Conservation (phyloP, 2,113 vertebrate species). For the Puma concolor region DNA sequence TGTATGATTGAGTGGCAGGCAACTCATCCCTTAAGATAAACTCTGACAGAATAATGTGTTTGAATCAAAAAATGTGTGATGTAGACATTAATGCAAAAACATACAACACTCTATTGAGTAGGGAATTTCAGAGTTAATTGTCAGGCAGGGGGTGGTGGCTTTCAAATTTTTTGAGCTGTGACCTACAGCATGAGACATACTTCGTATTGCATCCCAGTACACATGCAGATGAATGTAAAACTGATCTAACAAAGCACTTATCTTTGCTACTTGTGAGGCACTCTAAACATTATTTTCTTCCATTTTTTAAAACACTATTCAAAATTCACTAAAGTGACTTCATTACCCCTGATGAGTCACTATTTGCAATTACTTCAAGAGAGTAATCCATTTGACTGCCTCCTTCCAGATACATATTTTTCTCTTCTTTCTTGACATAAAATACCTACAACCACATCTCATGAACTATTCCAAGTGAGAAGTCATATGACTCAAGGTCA, state of each 20-base stretch:
- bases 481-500: conserved; percentile 52
- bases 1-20: background rate
- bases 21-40: background rate
- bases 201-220: background rate
- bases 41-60: background rate
- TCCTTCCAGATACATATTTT: conserved; percentile 5
- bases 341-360: conserved; percentile 25
- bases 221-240: background rate
- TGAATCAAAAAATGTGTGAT: background rate
- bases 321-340: conserved; percentile 57
- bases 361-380: conserved; percentile 47
- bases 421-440: conserved; percentile 18
- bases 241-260: background rate
- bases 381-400: conserved; percentile 49
- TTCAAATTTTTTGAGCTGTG: background rate
- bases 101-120: background rate
- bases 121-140: conserved; percentile 55
- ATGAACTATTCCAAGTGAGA: conserved; percentile 18
- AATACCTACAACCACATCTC: conserved; percentile 35
- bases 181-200: background rate
- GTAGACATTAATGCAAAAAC: background rate
- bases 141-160: background rate
- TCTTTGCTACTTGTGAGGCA: conserved; percentile 31
- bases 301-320: conserved; percentile 34
- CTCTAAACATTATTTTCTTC: conserved; percentile 21